phyloP scores from a whole-genome alignment of 2,888 invertebrate species.

The Beris chalybata region DNA sequence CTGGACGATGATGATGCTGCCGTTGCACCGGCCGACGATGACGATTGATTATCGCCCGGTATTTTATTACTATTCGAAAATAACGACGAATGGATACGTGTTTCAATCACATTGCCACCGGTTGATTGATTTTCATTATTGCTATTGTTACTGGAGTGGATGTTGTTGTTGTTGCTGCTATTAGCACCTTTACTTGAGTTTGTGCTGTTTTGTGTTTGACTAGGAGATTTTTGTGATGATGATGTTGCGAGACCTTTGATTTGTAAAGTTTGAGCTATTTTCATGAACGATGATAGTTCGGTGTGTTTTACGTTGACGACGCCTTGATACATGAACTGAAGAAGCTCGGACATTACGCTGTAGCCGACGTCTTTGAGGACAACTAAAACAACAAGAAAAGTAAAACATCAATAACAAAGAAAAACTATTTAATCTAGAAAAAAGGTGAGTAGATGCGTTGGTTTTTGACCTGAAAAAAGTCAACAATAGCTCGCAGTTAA shows the following conservation, averaged over 20 bases:
- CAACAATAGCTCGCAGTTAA: no score
- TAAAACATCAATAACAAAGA: no score
- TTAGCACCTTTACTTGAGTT: slow-evolving; percentile 20
- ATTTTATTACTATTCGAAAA: slow-evolving; percentile 22
- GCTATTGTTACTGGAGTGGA: neutral
- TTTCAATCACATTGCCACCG: slow-evolving; percentile 35
- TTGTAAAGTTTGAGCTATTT: slow-evolving; percentile 57
- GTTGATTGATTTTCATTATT: slow-evolving; percentile 30
- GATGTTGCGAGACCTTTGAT: slow-evolving; percentile 57
- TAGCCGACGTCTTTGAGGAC: slow-evolving; percentile 64
- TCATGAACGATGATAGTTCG: slow-evolving; percentile 56
- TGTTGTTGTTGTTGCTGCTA: slow-evolving; percentile 18
- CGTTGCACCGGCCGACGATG: slow-evolving; percentile 7
- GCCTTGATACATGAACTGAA: slow-evolving; percentile 65
- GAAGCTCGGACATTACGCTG: slow-evolving; percentile 60
- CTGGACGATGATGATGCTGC: slow-evolving; percentile 21
- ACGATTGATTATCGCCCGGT: slow-evolving; percentile 19
- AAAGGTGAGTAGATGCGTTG: no score
- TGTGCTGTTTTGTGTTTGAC: slow-evolving; percentile 39
- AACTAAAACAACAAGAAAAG: slow-evolving; percentile 45
- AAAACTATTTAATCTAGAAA: no score
- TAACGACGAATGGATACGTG: slow-evolving; percentile 36
- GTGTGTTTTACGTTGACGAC: slow-evolving; percentile 60
- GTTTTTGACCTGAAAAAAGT: no score
- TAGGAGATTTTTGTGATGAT: slow-evolving; percentile 49